phyloP scores from a whole-genome alignment of 2,888 invertebrate genomes.

The Cactoblastis cactorum region DNA sequence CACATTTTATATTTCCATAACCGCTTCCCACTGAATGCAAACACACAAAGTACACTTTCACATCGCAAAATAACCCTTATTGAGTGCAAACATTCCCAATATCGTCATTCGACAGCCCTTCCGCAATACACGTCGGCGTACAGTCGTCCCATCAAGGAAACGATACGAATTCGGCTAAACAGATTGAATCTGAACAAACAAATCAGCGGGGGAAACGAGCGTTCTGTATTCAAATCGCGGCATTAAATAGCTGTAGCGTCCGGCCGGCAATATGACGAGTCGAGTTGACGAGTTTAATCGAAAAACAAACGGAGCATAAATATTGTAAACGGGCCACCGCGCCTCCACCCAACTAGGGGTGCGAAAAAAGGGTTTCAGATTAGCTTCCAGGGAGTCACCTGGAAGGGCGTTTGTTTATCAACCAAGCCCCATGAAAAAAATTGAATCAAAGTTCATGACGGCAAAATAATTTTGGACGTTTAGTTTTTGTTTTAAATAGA shows the following conservation, averaged over 20 bases:
- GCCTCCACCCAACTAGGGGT: conserved; percentile 4
- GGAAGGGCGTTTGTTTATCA: background rate
- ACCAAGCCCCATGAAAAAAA: background rate
- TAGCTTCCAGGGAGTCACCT: conserved; percentile 7
- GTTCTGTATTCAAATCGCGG: conserved; percentile 39
- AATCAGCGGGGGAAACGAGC: conserved; percentile 36
- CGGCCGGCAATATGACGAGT: conserved; percentile 32
- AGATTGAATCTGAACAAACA: conserved; percentile 43
- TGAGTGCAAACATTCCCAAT: conserved; percentile 13
- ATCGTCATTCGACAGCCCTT: conserved; percentile 3
- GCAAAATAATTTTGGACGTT: background rate
- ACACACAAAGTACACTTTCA: conserved; percentile 5
- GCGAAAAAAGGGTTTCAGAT: conserved; percentile 10
- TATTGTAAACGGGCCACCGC: conserved; percentile 22
- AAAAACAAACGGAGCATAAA: conserved; percentile 50
- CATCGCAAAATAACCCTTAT: conserved; percentile 7
- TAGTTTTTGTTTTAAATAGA: background rate
- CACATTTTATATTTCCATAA: conserved; percentile 7
- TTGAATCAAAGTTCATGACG: background rate
- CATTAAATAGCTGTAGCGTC: conserved; percentile 40
- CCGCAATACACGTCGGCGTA: conserved; percentile 9
- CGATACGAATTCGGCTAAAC: conserved; percentile 21
- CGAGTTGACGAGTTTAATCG: conserved; percentile 49
- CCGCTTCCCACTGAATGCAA: conserved; percentile 8
- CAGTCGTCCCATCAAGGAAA: conserved; percentile 22